Base-by-base conservation (phyloP, 2,797 vertebrate species). In the Bryconaethiops microstoma region DNA sequence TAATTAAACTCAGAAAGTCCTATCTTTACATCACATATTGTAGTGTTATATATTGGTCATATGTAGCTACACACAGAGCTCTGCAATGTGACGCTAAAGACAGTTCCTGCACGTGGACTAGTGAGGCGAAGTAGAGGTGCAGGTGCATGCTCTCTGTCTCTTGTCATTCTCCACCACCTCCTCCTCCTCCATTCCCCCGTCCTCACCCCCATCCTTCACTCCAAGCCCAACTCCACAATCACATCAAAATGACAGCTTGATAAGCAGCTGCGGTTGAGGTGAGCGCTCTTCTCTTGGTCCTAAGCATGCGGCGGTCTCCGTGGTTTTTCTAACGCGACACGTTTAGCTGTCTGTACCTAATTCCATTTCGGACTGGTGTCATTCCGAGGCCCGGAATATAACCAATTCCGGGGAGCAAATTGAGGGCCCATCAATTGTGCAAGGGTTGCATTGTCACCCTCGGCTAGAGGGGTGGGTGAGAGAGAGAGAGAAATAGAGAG, bases 391-490 rank as follows among this genome's bases (percentile, higher is more conserved):
- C 42, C n/a, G 74, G 75, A 91, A 90, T 88, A 86, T 88, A 90
- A 90, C 91, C 90, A 92, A 91, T 92, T 91, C 88, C 74, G 57
- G 74, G 40, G 73, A 88, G 86, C 90, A 92, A 92, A 92, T 90
- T 92, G 90, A 90, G 85, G 86, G 70, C 82, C 88, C 88, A 93
- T 93, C 90, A 91, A 89, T 92, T 93, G 87, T 85, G 83, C 13
- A 25, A 74, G 77, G 78, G 81, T 75, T 67, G 59, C 87, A 88
- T 12, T 54, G 59, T 90, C 87, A 85, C 86, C 73, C 54, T 40
- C 17, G 84, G 81, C 54, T 1, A 25, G 1, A 2, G 69, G 16
- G 6, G 12, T 9, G 42, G 52, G n/a, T 2, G 71, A 16, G 62
- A 48, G 82, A 68, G 23, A 23, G 29, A 68, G 79, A 81, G 86